phyloP scores from a whole-genome alignment of 2,797 vertebrate species.

The Nasua narica region DNA sequence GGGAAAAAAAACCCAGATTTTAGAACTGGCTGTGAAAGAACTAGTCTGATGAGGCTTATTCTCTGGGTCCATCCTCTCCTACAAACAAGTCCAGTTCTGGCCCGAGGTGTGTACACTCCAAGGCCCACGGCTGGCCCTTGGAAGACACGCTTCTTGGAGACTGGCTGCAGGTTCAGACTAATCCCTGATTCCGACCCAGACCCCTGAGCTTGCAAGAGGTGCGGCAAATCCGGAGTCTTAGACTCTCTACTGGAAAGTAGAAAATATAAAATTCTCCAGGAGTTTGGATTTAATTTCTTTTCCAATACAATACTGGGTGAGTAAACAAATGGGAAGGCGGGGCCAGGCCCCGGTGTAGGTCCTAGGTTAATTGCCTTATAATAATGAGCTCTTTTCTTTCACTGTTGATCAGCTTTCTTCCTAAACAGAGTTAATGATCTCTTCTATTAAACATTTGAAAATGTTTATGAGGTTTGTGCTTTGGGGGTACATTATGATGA shows the following conservation, averaged over 20 bases:
- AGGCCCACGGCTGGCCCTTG: background rate
- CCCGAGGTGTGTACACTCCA: fast-evolving
- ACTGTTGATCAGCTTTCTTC: background rate
- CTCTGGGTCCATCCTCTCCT: background rate
- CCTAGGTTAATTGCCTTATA: background rate
- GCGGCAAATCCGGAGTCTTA: background rate
- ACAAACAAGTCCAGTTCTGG: too few species aligned
- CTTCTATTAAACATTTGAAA: background rate
- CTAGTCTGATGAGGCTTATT: background rate
- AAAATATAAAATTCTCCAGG: background rate
- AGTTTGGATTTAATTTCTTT: background rate
- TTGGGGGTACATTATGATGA: background rate
- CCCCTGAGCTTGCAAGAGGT: background rate
- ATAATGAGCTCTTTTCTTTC: background rate
- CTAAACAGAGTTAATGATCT: background rate
- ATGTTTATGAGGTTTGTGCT: slow-evolving; percentile 7
- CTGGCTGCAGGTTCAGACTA: fast-evolving
- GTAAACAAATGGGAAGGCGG: background rate
- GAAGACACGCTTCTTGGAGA: background rate
- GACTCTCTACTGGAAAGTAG: background rate
- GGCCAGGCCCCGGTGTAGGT: background rate
- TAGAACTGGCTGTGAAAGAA: background rate
- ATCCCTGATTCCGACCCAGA: background rate
- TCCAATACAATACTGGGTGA: background rate
- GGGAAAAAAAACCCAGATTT: background rate